phyloP scores from a whole-genome alignment of 2,113 vertebrate species.

The Urocolius indicus region DNA sequence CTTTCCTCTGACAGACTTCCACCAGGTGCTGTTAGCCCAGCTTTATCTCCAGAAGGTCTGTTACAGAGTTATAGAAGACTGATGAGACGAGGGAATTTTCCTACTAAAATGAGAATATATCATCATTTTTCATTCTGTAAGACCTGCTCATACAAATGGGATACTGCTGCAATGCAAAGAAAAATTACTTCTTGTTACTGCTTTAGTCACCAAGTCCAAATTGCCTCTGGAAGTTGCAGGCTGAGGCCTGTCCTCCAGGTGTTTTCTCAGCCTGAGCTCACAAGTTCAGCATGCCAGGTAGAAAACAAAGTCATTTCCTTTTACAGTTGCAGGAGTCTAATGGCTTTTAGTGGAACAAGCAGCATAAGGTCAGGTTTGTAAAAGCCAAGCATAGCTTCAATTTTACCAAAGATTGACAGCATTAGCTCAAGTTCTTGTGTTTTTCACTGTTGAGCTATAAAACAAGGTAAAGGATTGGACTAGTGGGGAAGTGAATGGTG shows the following conservation, averaged over 20 bases:
- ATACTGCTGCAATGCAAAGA: background rate
- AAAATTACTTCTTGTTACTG: background rate
- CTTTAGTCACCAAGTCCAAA: background rate
- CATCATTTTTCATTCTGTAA: slow-evolving; percentile 27
- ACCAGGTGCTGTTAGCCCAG: slow-evolving; percentile 10
- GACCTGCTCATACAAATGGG: background rate
- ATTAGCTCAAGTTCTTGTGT: background rate
- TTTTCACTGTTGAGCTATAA: background rate
- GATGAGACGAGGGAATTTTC: slow-evolving; percentile 52
- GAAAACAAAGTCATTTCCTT: background rate
- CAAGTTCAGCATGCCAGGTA: fast-evolving
- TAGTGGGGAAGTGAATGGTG: fast-evolving
- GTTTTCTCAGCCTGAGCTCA: background rate
- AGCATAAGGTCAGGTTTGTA: fast-evolving
- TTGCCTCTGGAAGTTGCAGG: slow-evolving; percentile 11
- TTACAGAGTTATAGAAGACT: slow-evolving; percentile 12
- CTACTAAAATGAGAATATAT: slow-evolving; percentile 39
- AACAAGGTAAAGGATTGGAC: background rate
- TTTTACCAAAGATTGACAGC: background rate
- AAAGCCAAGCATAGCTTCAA: background rate
- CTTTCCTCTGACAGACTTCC: slow-evolving; percentile 23
- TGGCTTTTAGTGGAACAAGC: background rate
- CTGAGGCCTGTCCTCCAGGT: background rate
- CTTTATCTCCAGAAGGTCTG: slow-evolving; percentile 20
- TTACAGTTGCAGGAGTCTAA: background rate